These are phyloP conservation scores for Campoletis raptor DNA, from an alignment of 2,888 invertebrate genomes.

Conservation along the genomic window DNA sequence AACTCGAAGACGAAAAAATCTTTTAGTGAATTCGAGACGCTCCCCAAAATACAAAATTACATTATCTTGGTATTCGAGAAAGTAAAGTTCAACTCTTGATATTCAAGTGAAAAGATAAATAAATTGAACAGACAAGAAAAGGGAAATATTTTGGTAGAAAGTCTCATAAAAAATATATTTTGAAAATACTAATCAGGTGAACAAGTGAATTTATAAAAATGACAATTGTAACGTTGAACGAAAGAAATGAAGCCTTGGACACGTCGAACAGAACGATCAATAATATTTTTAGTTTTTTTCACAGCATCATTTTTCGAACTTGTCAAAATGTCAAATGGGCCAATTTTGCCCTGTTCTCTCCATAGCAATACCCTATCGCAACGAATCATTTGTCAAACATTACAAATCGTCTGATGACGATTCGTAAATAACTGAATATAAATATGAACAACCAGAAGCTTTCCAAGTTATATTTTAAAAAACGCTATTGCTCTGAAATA, in stretches of 20 bases:
- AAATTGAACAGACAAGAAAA: not conserved
- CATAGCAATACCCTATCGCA: not conserved
- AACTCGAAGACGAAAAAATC: not conserved
- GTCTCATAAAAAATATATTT: not conserved
- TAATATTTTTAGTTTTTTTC: not conserved
- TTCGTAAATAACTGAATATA: not conserved
- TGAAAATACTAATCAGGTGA: not conserved
- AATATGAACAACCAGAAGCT: not conserved
- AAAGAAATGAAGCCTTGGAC: not conserved
- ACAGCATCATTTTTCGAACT: not conserved
- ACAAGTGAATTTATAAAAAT: not conserved
- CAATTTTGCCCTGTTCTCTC: no score
- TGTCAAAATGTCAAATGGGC: no score
- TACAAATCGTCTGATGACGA: not conserved
- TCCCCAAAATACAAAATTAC: not conserved
- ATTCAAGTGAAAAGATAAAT: not conserved
- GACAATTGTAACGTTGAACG: not conserved
- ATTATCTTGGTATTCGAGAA: slow-evolving; percentile 15
- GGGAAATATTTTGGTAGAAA: not conserved
- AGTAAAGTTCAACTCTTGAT: not conserved
- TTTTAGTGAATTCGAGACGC: not conserved
- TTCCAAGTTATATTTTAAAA: not conserved
- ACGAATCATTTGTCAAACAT: not conserved
- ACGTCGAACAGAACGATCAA: not conserved
- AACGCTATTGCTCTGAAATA: not conserved